phyloP scores from a whole-genome alignment of 2,113 vertebrate species.

The Rhodinocichla rosea region DNA sequence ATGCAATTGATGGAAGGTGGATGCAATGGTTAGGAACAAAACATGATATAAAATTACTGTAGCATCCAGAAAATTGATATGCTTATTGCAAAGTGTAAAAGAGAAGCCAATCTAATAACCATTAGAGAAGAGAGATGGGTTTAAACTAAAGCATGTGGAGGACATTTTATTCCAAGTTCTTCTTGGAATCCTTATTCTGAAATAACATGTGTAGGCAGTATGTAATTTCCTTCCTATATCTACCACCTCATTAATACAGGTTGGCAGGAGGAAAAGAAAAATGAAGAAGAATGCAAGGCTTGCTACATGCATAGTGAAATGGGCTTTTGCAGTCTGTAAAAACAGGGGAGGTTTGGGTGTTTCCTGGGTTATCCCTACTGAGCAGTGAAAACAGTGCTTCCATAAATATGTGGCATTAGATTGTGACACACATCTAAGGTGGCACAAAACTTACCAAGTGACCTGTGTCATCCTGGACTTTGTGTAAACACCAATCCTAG shows the following conservation, averaged over 20 bases:
- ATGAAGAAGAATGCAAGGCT: not conserved
- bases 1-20: not conserved
- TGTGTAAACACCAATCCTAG: not conserved
- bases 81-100: not conserved
- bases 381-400: not conserved
- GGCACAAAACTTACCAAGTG: not conserved
- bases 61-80: not conserved
- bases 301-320: not conserved
- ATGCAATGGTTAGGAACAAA: not conserved
- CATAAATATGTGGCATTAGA: not conserved
- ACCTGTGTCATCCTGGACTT: not conserved
- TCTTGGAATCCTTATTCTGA: constrained; percentile 9
- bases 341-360: not conserved
- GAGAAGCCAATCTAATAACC: not conserved
- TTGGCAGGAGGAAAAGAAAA: constrained; percentile 17
- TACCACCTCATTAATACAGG: constrained; percentile 34
- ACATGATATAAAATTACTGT: not conserved
- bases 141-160: not conserved
- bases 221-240: constrained; percentile 24
- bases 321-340: not conserved
- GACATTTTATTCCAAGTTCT: not conserved
- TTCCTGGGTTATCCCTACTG: not conserved
- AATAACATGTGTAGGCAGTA: constrained; percentile 18
- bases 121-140: not conserved
- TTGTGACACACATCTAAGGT: not conserved